These are phyloP conservation scores for Meandrusa payeni DNA, from an alignment of 2,888 invertebrate species.

Conservation along the genomic window DNA sequence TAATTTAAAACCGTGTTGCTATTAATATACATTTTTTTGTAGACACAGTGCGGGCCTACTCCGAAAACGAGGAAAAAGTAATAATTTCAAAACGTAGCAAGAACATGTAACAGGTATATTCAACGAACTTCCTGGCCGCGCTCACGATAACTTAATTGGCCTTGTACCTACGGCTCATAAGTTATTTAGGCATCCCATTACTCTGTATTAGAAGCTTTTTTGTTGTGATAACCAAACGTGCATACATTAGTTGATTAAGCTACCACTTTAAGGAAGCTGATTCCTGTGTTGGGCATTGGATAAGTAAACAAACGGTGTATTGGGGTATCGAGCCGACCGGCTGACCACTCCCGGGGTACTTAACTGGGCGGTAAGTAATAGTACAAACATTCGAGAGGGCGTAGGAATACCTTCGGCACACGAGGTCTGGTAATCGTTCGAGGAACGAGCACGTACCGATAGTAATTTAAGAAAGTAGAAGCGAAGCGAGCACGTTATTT, in stretches of 20 bases:
- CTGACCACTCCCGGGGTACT: constrained; percentile 41
- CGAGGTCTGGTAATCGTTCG: constrained; percentile 46
- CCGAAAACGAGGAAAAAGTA: too few relatives aligned
- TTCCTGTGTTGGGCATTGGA: constrained; percentile 48
- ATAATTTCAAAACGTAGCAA: too few relatives aligned
- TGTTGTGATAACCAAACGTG: constrained; percentile 50
- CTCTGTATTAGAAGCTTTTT: constrained; percentile 39
- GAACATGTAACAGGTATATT: too few relatives aligned
- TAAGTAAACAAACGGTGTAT: constrained; percentile 54
- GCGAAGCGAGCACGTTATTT: constrained; percentile 70
- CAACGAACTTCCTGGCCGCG: constrained; percentile 1
- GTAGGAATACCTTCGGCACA: constrained; percentile 38
- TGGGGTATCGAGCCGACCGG: constrained; percentile 40
- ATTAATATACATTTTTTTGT: too few relatives aligned
- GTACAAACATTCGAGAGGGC: constrained; percentile 60
- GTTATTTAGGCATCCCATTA: constrained; percentile 31
- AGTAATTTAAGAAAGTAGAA: constrained; percentile 69
- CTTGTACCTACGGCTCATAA: constrained; percentile 32
- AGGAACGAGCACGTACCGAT: constrained; percentile 51
- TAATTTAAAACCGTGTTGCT: too few relatives aligned
- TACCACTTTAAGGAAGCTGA: constrained; percentile 57
- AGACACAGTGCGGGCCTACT: too few relatives aligned
- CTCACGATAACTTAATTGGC: constrained; percentile 29
- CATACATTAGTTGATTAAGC: constrained; percentile 60
- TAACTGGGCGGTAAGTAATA: constrained; percentile 65